A percentile compares a stretch with the other conserved stretches of the same genome.
Conservation (phyloP, 2,888 invertebrate species). For the Steromphala cineraria region DNA sequence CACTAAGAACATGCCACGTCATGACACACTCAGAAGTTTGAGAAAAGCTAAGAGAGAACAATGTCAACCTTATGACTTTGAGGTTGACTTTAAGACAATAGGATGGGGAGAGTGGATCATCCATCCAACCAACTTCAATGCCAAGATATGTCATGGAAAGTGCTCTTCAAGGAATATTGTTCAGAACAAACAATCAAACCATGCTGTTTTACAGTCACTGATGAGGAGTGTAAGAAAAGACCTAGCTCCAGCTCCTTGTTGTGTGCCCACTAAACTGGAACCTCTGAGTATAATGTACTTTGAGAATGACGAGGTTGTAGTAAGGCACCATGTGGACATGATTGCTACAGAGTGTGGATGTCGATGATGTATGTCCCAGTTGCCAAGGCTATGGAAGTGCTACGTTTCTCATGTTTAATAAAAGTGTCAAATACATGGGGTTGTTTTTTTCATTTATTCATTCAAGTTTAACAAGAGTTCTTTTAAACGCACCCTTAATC, state of each 20-base stretch:
- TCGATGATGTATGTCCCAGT: slow-evolving; percentile 41
- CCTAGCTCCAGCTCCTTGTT: slow-evolving; percentile 65
- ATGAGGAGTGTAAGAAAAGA: slow-evolving; percentile 62
- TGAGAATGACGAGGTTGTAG: slow-evolving; percentile 70
- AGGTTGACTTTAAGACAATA: slow-evolving; percentile 68
- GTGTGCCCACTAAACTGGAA: slow-evolving; percentile 68
- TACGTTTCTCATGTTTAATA: too few species aligned
- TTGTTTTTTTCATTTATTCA: too few species aligned
- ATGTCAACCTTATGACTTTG: slow-evolving; percentile 61
- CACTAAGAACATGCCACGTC: not conserved
- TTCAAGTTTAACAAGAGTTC: too few species aligned
- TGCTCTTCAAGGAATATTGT: slow-evolving; percentile 66
- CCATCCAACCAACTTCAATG: slow-evolving; percentile 70
- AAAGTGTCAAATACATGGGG: too few species aligned
- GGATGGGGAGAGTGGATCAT: slow-evolving; percentile 73
- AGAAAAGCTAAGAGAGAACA: slow-evolving; percentile 46
- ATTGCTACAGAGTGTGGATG: slow-evolving; percentile 71
- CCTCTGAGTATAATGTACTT: slow-evolving; percentile 73
- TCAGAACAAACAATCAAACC: slow-evolving; percentile 68
- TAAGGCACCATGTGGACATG: slow-evolving; percentile 72
- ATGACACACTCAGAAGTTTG: slow-evolving; percentile 37
- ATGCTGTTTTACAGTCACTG: slow-evolving; percentile 71
- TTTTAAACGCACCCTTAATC: too few species aligned
- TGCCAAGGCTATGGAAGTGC: too few species aligned
- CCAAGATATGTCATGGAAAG: slow-evolving; percentile 65